Conservation (phyloP, 2,113 vertebrate species). For the Damaliscus lunatus region DNA sequence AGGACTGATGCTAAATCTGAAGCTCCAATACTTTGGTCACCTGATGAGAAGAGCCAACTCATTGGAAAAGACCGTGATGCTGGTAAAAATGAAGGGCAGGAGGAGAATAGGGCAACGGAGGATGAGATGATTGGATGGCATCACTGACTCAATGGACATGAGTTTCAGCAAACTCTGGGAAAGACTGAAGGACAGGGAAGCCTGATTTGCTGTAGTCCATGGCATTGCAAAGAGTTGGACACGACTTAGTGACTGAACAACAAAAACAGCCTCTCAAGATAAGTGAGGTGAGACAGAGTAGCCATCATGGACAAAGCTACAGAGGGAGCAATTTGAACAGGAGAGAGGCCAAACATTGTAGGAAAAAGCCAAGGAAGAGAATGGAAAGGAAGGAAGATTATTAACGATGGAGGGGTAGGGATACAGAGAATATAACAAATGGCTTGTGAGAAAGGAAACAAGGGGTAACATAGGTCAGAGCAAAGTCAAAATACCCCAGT, state of each 20-base stretch:
- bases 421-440: neutral
- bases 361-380: neutral
- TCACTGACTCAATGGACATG: neutral
- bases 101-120: accelerated
- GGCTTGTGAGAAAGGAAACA: neutral
- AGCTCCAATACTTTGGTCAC: neutral
- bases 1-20: neutral
- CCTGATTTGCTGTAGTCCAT: neutral
- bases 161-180: neutral
- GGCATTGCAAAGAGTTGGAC: neutral
- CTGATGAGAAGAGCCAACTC: neutral
- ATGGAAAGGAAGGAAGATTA: neutral
- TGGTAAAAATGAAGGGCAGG: neutral
- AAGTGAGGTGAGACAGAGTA: neutral
- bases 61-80: neutral
- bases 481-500: neutral
- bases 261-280: neutral
- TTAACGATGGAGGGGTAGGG: neutral
- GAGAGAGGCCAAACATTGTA: neutral
- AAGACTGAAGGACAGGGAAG: neutral
- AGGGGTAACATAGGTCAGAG: neutral
- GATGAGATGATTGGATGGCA: neutral
- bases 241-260: neutral
- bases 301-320: neutral
- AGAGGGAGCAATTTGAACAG: neutral